Evolutionary conservation across 2,797 vertebrate genomes (phyloP).

Genomic region (Mionectes olivaceus): DNA sequence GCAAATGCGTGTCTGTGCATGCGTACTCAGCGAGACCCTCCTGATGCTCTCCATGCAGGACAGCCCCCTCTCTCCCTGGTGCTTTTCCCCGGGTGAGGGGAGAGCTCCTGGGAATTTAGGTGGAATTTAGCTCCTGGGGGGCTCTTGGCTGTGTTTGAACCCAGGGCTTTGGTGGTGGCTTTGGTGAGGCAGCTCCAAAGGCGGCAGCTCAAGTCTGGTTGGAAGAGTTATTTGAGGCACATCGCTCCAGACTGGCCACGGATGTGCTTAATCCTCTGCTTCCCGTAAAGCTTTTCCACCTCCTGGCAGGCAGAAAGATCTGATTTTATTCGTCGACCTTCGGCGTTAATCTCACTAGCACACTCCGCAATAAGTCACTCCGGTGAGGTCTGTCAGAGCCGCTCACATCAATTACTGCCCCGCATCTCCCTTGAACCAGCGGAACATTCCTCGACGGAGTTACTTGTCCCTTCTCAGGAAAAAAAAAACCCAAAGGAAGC

Average conservation of each 20-base stretch:
- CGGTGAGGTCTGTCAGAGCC: neutral
- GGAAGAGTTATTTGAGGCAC: neutral
- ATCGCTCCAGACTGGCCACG: neutral
- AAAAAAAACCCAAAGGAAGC: neutral
- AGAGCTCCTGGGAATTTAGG: neutral
- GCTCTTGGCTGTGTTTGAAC: neutral
- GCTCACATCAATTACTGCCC: neutral
- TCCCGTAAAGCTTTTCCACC: neutral
- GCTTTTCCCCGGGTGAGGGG: neutral
- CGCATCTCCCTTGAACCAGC: neutral
- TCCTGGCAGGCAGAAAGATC: slow-evolving; percentile 13
- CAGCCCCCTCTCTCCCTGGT: fast-evolving
- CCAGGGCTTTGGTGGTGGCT: neutral
- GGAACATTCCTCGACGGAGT: neutral
- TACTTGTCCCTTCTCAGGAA: neutral
- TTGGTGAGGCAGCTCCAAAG: neutral
- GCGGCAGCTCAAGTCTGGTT: neutral
- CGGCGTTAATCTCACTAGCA: neutral
- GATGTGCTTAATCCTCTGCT: slow-evolving; percentile 15
- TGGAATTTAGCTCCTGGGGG: neutral
- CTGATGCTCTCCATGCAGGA: fast-evolving
- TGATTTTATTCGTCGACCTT: neutral
- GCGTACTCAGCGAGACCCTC: fast-evolving
- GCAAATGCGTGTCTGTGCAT: fast-evolving
- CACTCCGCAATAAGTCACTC: neutral